Evolutionary conservation across 2,113 vertebrate genomes (phyloP), one percentile per base, ranked within the genome.

Genomic region (Smithornis capensis): DNA sequence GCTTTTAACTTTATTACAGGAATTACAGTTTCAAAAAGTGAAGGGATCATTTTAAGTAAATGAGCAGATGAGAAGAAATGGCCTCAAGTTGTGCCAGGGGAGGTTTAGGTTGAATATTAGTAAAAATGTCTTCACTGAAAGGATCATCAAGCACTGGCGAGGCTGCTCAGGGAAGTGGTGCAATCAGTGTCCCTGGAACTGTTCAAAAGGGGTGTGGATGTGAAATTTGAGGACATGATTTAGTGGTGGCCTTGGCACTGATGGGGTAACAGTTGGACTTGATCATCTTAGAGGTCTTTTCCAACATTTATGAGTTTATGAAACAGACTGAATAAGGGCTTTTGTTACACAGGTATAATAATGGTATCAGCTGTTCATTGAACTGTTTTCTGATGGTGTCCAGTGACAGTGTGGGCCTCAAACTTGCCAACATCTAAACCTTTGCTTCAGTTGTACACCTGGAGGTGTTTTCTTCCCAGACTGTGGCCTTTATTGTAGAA

Each of bases 121-220:
- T 31, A 56, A 49, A 49, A 18, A 17, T 3, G 35, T 28, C 25
- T 63, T 55, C 25, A 2, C 18, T 63, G 49, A 33, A 28, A 16
- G 29, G 14, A 6, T 56, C 21, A 42, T 22, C 9, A 49, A 19
- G 22, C 14, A 2, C 27, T 42, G 31, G 49, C 49, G 8, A 33
- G 6, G 24, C 9, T 76, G 63, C 35, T 27, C 3, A 33, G 40
- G 25, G n/a, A 8, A 6, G 8, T 14, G 68, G 17, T 31, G 40
- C 9, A 23, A 12, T 38, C 53, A 12, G 15, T 38, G n/a, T 9
- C 31, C 19, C 29, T 23, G 10, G 19, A 6, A 42, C 14, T 7
- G 40, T 25, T 75, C 1, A 2, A 17, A n/a, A 40, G 5, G 5
- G 0, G 0, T 2, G 24, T 69, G 63, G 55, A 16, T 49, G 25